Base-by-base conservation (phyloP, 2,888 invertebrate genomes). In the Chromoteleia sp. region DNA sequence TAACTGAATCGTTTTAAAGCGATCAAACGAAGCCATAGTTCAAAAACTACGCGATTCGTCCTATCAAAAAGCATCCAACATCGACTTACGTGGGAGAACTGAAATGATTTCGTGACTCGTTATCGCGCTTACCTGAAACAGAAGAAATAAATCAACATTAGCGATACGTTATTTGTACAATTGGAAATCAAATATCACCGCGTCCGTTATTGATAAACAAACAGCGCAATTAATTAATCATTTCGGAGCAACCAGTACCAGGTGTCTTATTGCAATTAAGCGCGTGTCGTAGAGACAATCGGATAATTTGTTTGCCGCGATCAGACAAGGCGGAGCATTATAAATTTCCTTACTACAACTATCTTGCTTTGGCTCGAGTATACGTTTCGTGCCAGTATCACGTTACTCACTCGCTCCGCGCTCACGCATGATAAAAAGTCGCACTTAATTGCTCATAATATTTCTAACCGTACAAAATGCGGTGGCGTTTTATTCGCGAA, bases 371-470 rank as follows among this genome's bases (percentile, higher is more conserved):
- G 29, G 39, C 10, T 25, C 29, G 67, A 75, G 68, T 77, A 48
- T 77, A 61, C 70, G 54, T 77, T 77, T 77, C 76, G 61, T 77
- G 76, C 56, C 39, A 17, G 76, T 70, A 77, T 77, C 76, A 48
- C 68, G 76, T 77, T 77, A 70, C 76, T 68, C 61, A 67, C 67
- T 76, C 52, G 21, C 67, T 58, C 63, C n/a, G 12, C n/a, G 48
- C 30, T 12, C 17, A 15, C 41, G 36, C 41, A 54, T 52, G 76
- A 67, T 76, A 76, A 76, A 76, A 76, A 68, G 58, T 65, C 52
- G 14, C 59, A 25, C 52, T 59, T 76, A 68, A 68, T 76, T 76
- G 76, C 52, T 61, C 52, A 59, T 76, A 68, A 76, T 76, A 76
- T 76, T 59, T 76, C 74, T 67, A 50, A 30, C 48, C 54, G 63